Base-by-base conservation (phyloP, 2,113 vertebrate genomes). In the Mionectes macconnelli region DNA sequence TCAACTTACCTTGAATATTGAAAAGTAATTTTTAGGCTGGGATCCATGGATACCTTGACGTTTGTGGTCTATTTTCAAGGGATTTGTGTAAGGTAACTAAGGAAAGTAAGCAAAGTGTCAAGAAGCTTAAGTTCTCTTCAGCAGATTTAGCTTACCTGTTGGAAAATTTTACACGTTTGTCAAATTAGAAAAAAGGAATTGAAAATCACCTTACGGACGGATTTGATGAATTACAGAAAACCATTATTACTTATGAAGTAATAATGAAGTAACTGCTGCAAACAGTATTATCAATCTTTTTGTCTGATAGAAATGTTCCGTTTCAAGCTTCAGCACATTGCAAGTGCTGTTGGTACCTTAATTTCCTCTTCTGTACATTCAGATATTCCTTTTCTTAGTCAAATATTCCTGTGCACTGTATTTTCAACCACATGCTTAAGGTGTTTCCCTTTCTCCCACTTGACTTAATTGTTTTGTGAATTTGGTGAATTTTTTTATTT, bases 171-270 rank as follows among this genome's bases (percentile, higher is more conserved):
- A 80, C 37, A 49, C 25, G 11, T 22, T 68, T 79, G 53, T 64
- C 77, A 89, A 84, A 89, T 72, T 21, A 80, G 28, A 75, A 68
- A 89, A 73, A 89, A 73, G 57, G 12, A 2, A 2, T 64, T 93
- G 23, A 67, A 91, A 73, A 87, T 85, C 0, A 0, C 9, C 24
- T 79, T 79, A 87, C 50, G 21, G 30, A 44, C 49, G 13, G 44
- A 87, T 64, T 67, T 84, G 52, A 84, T 81, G n/a, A 93, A 81
- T 81, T 86, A 68, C n/a, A 87, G 39, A 35, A 87, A 94, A 49
- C 3, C 20, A 80, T 57, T 42, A 89, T 56, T 19, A 68, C 13
- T 39, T 82, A 44, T 76, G 67, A 69, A 91, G 52, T n/a, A n/a
- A n/a, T n/a, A n/a, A n/a, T n/a, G n/a, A 87, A 86, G 10, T 20